phyloP scores from a whole-genome alignment of 2,888 invertebrate species.

The Bedellia somnulentella region DNA sequence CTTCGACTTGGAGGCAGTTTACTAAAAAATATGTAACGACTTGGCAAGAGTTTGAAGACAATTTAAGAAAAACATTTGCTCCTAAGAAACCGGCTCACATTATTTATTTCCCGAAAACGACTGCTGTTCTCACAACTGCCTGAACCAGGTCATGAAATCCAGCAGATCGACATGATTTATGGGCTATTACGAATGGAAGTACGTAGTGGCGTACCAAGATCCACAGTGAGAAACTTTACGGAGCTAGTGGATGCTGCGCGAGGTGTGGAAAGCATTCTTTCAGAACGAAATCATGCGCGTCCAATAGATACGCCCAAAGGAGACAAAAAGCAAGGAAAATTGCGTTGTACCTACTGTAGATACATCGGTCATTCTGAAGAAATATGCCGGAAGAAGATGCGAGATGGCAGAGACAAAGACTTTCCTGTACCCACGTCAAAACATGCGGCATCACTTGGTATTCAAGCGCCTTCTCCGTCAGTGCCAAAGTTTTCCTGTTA shows the following conservation, averaged over 20 bases:
- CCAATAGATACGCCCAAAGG: no score
- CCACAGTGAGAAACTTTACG: neutral
- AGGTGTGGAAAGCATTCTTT: no score
- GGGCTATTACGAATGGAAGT: neutral
- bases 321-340: no score
- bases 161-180: constrained; percentile 4
- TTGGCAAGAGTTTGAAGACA: constrained; percentile 9
- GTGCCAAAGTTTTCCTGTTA: constrained; percentile 5
- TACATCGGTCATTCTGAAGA: neutral
- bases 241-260: no score
- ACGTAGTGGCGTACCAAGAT: neutral
- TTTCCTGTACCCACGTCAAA: no score
- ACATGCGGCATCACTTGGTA: neutral
- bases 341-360: neutral
- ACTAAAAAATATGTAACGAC: constrained; percentile 6
- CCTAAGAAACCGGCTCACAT: constrained; percentile 6
- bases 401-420: neutral
- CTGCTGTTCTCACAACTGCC: constrained; percentile 6
- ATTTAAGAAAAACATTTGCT: constrained; percentile 7
- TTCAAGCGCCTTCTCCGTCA: constrained; percentile 3
- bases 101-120: no score
- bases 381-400: neutral
- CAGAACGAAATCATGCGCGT: no score
- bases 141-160: neutral
- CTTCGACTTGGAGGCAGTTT: constrained; percentile 11